phyloP scores from a whole-genome alignment of 2,888 invertebrate genomes.

The Tryphoninae sp. region DNA sequence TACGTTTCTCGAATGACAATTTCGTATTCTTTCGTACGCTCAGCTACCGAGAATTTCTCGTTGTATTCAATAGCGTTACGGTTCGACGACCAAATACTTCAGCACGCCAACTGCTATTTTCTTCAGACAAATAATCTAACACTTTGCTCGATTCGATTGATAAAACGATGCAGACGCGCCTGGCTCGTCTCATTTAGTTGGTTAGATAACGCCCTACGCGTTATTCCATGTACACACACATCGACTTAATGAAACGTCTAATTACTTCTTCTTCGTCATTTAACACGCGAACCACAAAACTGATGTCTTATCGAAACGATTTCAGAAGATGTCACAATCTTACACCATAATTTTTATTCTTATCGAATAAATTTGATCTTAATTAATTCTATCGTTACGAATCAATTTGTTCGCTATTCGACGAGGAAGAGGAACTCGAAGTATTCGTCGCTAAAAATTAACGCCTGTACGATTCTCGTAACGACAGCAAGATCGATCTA shows the following conservation, averaged over 20 bases:
- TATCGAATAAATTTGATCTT: too few species aligned
- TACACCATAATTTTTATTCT: too few species aligned
- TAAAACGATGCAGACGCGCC: background rate
- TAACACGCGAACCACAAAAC: too few species aligned
- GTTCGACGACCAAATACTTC: slow-evolving; percentile 17
- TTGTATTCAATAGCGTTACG: background rate
- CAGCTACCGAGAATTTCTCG: background rate
- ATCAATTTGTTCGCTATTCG: too few species aligned
- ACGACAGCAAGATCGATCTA: too few species aligned
- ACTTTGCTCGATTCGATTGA: background rate
- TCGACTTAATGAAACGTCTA: background rate
- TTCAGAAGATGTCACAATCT: too few species aligned
- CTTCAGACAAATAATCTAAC: background rate
- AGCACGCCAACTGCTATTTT: background rate
- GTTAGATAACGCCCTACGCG: background rate
- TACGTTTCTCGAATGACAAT: slow-evolving; percentile 24
- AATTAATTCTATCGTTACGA: too few species aligned
- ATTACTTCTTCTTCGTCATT: background rate
- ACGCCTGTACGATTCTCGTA: too few species aligned
- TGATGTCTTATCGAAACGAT: too few species aligned
- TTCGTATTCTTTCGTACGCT: background rate
- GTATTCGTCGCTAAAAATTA: too few species aligned
- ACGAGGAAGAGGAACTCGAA: too few species aligned
- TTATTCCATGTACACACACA: background rate
- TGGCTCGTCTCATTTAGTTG: background rate